Conservation (phyloP, 1,140 invertebrate genomes). For the Drosophila setifemur region DNA sequence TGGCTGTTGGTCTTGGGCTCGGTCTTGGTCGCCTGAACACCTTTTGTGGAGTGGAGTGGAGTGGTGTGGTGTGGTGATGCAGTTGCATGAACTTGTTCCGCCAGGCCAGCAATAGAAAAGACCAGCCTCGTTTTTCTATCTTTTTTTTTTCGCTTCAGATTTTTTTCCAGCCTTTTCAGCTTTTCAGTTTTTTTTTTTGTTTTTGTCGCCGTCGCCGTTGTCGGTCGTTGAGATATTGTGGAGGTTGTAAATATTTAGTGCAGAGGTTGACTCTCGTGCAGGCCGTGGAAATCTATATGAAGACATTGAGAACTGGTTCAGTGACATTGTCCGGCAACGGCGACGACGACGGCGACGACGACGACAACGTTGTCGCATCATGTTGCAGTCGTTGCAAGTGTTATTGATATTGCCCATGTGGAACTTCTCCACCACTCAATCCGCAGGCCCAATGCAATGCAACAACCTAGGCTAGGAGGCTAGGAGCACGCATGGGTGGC, state of each 20-base stretch:
- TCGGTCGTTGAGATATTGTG: conserved; percentile 75
- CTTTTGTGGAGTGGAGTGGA: conserved; percentile 53
- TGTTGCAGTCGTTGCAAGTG: conserved; percentile 76
- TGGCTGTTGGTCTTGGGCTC: conserved; percentile 28
- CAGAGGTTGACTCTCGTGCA: conserved; percentile 62
- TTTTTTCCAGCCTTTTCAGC: conserved; percentile 27
- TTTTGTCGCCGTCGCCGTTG: conserved; percentile 22
- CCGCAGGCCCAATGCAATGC: no score
- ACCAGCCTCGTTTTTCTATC: conserved; percentile 36
- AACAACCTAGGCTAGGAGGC: background rate
- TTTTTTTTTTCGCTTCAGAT: background rate
- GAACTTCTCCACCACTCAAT: no score
- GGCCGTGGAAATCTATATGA: conserved; percentile 61
- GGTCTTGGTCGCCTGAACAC: conserved; percentile 51
- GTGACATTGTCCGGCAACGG: conserved; percentile 66
- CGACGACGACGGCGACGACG: conserved; percentile 17
- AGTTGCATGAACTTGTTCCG: conserved; percentile 77
- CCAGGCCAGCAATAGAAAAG: conserved; percentile 63
- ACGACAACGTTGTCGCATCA: conserved; percentile 65
- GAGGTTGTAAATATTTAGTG: conserved; percentile 81
- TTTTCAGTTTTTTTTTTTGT: conserved; percentile 6
- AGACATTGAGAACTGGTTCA: conserved; percentile 81
- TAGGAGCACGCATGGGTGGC: conserved; percentile 73
- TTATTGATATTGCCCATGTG: conserved; percentile 71
- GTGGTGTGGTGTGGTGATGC: conserved; percentile 40